Conservation (phyloP, 2,797 vertebrate genomes). For the Sebastes cheni region DNA sequence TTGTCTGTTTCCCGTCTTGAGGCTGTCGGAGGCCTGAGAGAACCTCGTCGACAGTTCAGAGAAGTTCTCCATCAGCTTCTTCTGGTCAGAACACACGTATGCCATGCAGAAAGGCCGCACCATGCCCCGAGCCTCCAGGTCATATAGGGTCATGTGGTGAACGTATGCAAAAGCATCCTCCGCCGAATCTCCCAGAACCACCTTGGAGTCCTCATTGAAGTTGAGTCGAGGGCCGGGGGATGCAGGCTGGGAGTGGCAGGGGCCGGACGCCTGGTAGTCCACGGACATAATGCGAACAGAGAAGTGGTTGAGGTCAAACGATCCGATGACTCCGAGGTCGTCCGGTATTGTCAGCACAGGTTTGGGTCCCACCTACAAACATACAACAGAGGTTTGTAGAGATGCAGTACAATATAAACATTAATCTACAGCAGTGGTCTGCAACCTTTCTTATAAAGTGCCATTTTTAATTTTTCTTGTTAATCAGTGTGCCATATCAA, state of each 20-base stretch:
- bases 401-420: neutral
- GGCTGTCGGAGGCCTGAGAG: slow-evolving; percentile 92
- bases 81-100: slow-evolving; percentile 92
- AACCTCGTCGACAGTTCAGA: slow-evolving; percentile 88
- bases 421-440: neutral
- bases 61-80: slow-evolving; percentile 93
- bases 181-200: slow-evolving; percentile 93
- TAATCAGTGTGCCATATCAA: no score
- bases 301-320: slow-evolving; percentile 97
- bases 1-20: slow-evolving; percentile 95
- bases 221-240: slow-evolving; percentile 70
- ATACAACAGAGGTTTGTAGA: neutral
- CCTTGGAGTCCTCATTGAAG: slow-evolving; percentile 94
- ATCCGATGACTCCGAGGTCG: slow-evolving; percentile 85
- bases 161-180: slow-evolving; percentile 93
- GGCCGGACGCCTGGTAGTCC: slow-evolving; percentile 95
- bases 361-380: slow-evolving; percentile 82
- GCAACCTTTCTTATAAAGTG: no score
- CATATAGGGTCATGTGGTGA: slow-evolving; percentile 94
- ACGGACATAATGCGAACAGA: slow-evolving; percentile 98
- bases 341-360: slow-evolving; percentile 94
- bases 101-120: slow-evolving; percentile 97
- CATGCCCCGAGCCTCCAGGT: slow-evolving; percentile 94
- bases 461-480: no score
- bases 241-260: slow-evolving; percentile 71